These are phyloP conservation scores for Sipha maydis DNA, from an alignment of 2,888 invertebrate species.

Conservation along the genomic window DNA sequence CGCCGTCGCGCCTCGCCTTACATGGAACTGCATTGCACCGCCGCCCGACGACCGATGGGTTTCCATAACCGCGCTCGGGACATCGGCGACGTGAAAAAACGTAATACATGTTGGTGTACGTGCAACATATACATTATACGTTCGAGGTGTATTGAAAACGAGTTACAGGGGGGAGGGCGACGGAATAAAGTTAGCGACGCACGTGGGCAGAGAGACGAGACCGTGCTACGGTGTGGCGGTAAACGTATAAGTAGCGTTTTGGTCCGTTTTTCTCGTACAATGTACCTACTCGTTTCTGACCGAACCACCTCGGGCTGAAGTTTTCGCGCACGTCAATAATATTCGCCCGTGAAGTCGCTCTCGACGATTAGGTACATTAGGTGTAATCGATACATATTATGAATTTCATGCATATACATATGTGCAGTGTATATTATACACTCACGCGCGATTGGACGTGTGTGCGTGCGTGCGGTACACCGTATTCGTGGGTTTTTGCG, in stretches of 20 bases:
- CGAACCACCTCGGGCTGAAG: background rate
- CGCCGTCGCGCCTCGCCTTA: conserved; percentile 40
- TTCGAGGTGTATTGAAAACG: background rate
- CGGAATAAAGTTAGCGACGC: background rate
- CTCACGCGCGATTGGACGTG: background rate
- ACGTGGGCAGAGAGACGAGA: conserved; percentile 25
- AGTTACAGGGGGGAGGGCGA: background rate
- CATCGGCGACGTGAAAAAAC: background rate
- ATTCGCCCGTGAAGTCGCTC: background rate
- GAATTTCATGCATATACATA: too few species aligned
- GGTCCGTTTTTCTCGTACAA: background rate
- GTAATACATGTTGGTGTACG: background rate
- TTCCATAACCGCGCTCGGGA: conserved; percentile 11
- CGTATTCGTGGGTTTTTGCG: background rate
- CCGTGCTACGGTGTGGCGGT: background rate
- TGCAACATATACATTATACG: background rate
- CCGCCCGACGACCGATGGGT: conserved; percentile 16
- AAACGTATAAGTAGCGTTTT: conserved; percentile 17
- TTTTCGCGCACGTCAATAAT: background rate
- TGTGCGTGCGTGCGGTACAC: background rate
- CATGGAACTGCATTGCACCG: conserved; percentile 53
- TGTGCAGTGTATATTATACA: too few species aligned
- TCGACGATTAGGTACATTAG: background rate
- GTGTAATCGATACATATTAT: too few species aligned
- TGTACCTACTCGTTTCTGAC: conserved; percentile 7